Conservation (phyloP, 1,140 invertebrate species). For the Brachionus sp. region DNA sequence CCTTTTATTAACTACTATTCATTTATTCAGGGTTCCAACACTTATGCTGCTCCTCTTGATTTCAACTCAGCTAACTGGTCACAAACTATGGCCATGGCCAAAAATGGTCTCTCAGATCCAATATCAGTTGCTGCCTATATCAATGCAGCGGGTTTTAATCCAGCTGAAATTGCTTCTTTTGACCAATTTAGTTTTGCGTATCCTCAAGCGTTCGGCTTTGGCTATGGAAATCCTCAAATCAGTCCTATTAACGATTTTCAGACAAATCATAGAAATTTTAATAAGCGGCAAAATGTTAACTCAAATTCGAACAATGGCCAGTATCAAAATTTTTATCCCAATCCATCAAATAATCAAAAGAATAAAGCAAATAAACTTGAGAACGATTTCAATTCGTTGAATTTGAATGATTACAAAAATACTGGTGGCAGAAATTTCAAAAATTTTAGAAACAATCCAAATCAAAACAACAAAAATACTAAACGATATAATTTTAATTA, state of each 20-base stretch:
- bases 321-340: neutral
- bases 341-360: neutral
- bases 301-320: neutral
- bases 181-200: constrained; percentile 41
- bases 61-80: constrained; percentile 27
- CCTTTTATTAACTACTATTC: constrained; percentile 28
- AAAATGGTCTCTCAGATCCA: constrained; percentile 9
- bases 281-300: neutral
- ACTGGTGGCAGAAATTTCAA: neutral
- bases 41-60: neutral
- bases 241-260: constrained; percentile 15
- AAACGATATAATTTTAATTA: constrained; percentile 8
- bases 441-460: neutral
- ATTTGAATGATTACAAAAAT: neutral
- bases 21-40: neutral
- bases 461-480: neutral
- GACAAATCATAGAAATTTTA: constrained; percentile 23
- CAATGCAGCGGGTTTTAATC: neutral
- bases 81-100: constrained; percentile 36
- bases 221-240: constrained; percentile 14
- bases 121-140: constrained; percentile 34
- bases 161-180: neutral
- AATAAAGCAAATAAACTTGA: constrained; percentile 13
- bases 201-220: neutral
- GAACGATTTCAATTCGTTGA: constrained; percentile 10